Evolutionary conservation across 37 sponge, comb jelly and placozoan species (phyloP), one percentile per base, ranked within the genome.

Genomic region (Halichondria panicea): DNA sequence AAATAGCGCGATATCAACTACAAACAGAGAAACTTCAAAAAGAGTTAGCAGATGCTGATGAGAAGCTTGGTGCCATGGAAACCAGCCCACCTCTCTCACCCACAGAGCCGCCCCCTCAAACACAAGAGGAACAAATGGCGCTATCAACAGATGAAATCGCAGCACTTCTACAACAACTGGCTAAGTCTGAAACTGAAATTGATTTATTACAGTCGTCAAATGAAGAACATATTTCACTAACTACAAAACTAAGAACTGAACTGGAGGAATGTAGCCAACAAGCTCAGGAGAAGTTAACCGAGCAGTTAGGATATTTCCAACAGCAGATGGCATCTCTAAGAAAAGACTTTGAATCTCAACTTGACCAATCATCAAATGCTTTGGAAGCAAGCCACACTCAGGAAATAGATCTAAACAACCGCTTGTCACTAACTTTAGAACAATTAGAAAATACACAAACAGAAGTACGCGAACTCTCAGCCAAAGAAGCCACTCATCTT

Each of bases 251-350:
- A 8, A 52, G n/a, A 50, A 43, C n/a, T 32, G 71, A 71, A 30
- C 44, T 71, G 43, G n/a, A 68, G 46, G 39, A 74, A 37, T 28
- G 59, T 58, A 58, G 59, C 59, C 11, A 58, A 6, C 7, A 28
- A 30, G 59, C 59, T 28, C 59, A 28, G n/a, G 59, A 58, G 59
- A 24, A 58, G 59, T 58, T n/a, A n/a, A n/a, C n/a, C n/a, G n/a
- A n/a, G n/a, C n/a, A n/a, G n/a, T n/a, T n/a, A n/a, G n/a, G n/a
- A n/a, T n/a, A n/a, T n/a, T n/a, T n/a, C n/a, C n/a, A n/a, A n/a
- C n/a, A n/a, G n/a, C n/a, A n/a, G n/a, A n/a, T n/a, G n/a, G n/a
- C n/a, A n/a, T n/a, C n/a, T n/a, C n/a, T n/a, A n/a, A n/a, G n/a
- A n/a, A n/a, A n/a, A n/a, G n/a, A n/a, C n/a, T n/a, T n/a, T n/a